These are phyloP conservation scores for Notarius lentiginosus DNA, from an alignment of 2,113 vertebrate genomes.

Conservation along the genomic window DNA sequence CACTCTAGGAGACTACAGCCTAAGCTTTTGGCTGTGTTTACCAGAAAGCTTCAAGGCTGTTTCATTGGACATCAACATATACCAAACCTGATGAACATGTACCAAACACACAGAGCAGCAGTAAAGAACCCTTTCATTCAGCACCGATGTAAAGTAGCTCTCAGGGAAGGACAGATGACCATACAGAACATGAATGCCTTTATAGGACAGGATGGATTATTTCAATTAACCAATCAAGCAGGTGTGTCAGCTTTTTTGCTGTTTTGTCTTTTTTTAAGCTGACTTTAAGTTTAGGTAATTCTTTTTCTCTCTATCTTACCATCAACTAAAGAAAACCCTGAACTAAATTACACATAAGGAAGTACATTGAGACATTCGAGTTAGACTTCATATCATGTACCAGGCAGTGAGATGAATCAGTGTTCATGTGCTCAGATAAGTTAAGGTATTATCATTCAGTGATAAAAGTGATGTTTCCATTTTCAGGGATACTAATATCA, in stretches of 20 bases:
- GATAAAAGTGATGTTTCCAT: conserved; percentile 54
- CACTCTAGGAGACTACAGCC: too few species aligned
- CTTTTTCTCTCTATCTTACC: background rate
- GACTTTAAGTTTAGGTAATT: background rate
- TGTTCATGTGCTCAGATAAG: conserved; percentile 26
- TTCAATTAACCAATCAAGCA: background rate
- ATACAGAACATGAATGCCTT: background rate
- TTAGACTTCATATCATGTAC: conserved; percentile 7
- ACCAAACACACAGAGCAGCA: background rate
- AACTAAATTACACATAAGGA: background rate
- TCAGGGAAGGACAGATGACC: background rate
- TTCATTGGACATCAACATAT: too few species aligned
- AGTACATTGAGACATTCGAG: background rate
- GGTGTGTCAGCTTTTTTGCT: background rate
- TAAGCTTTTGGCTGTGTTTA: too few species aligned
- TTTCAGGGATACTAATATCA: conserved; percentile 61
- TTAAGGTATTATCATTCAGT: conserved; percentile 65
- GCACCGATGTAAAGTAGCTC: background rate
- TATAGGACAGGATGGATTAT: background rate
- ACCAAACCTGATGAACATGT: background rate
- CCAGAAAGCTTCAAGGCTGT: too few species aligned
- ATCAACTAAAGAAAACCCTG: background rate
- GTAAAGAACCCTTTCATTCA: background rate
- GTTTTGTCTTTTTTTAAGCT: background rate
- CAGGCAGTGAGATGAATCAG: background rate